Evolutionary conservation across 2,888 invertebrate genomes (phyloP), one percentile per base, ranked within the genome.

Genomic region (Idaea dimidiata): DNA sequence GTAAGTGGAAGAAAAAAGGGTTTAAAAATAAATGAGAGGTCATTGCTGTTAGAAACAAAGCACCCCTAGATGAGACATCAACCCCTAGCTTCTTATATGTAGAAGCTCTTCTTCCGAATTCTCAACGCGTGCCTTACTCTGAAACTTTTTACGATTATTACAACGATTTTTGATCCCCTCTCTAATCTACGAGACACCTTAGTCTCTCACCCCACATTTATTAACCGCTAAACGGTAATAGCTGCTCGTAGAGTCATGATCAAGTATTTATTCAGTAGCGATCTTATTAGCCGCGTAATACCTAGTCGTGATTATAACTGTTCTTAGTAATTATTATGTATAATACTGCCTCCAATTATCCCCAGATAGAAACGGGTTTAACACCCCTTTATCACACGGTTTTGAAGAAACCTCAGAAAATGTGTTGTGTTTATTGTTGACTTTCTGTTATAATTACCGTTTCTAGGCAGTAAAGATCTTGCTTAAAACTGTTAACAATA

Each of bases 71-170:
- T 43, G 43, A 61, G 64, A 58, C 66, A 62, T 62, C 57, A 64
- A 66, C 67, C 68, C 60, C 58, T 17, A 8, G 80, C 8, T 43
- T 8, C 8, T 8, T 14, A 43, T 14, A 43, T 43, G 43, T 43
- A 14, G 43, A 43, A 1, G 8, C 8, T 43, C 43, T 43, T 33
- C 81, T 87, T 83, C 79, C 77, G 78, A 86, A 89, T 88, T 89
- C 88, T 80, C 77, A 72, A 73, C 83, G 85, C 88, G 89, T 86
- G 79, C 84, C 83, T 87, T 81, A 86, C 85, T 85, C 82, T 75
- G 76, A 83, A 88, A 89, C 86, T 88, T 89, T 88, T 89, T 89
- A 89, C 86, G 89, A 84, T 88, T 89, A 89, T 88, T 85, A 80
- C 87, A 81, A 83, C 83, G 87, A 85, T 87, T 88, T 87, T 86